Evolutionary conservation across 2,113 vertebrate species (phyloP).

Genomic region (Sturnus vulgaris): DNA sequence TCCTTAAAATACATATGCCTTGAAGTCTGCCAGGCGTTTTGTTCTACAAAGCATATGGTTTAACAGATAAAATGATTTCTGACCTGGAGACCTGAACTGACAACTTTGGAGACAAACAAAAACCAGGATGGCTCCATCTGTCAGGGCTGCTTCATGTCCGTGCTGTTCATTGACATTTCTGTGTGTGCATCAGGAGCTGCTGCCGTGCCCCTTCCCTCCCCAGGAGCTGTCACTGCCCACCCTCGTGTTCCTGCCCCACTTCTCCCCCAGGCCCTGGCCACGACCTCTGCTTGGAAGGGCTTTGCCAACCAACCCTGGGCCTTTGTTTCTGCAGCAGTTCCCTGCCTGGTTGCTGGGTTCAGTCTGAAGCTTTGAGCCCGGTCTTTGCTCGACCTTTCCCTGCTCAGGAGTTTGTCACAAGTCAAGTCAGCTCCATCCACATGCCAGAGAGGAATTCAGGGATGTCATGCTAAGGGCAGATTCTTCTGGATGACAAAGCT

Average conservation of each 20-base stretch:
- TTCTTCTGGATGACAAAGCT: background rate
- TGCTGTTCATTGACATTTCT: conserved; percentile 35
- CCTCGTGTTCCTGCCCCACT: background rate
- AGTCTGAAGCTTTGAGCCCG: background rate
- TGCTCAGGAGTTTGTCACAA: background rate
- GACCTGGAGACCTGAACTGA: conserved; percentile 74
- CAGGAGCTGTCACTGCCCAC: background rate
- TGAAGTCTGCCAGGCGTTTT: conserved; percentile 68
- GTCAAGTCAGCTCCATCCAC: background rate
- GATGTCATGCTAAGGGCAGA: background rate
- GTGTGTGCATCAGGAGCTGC: background rate
- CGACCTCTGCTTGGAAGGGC: background rate
- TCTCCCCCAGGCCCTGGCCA: background rate
- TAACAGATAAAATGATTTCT: conserved; percentile 74
- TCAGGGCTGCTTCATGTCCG: conserved; percentile 24
- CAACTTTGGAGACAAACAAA: conserved; percentile 68
- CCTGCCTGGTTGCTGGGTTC: background rate
- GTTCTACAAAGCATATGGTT: conserved; percentile 74
- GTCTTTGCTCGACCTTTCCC: background rate
- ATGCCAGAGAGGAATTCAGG: background rate
- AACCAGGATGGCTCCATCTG: conserved; percentile 59
- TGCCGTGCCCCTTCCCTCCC: background rate
- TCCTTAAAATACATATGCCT: conserved; percentile 60
- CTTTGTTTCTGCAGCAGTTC: background rate
- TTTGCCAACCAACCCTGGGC: background rate